Base-by-base conservation (phyloP, 2,113 vertebrate species). In the Meleagris gallopavo region DNA sequence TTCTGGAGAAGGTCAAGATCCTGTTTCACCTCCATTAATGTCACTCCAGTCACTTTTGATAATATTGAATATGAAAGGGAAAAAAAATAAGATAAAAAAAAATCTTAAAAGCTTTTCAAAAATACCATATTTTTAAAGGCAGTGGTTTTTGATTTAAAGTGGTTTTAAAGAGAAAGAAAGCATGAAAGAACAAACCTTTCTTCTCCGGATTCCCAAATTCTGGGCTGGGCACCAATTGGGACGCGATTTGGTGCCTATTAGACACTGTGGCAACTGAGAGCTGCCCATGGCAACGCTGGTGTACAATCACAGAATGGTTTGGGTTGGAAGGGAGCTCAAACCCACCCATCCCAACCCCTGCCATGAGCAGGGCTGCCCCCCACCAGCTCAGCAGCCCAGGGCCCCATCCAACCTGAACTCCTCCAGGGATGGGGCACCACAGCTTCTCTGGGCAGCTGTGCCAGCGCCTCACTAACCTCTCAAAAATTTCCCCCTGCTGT, bases 1-100 rank as follows among this genome's bases (percentile, higher is more conserved):
- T 83, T 55, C 81, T 62, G 55, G 78, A 83, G 84, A 41, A 93
- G 82, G 73, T 88, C 61, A 91, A 67, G 69, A 54, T 17, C 36
- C 57, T 86, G 70, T 73, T 94, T 88, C 94, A 86, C 66, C 88
- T 88, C 77, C 62, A 81, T 93, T 86, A 84, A 86, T 84, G 83
- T 76, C 79, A 83, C 73, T 88, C 46, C 76, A 84, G 76, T 58
- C 86, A 64, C 83, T 93, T 93, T 54, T 81, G 80, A 65, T 69
- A 22, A 48, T 32, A 32, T 32, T 69, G 61, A 94, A 67, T 21
- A 78, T 18, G 55, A 88, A 80, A 88, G 29, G 36, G 43, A 3
- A 55, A 38, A 60, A 52, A 50, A 50, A 54, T 90, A 78, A 67
- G 66, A 65, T 24, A n/a, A 92, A 92, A 95, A 95, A 82, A 73